Evolutionary conservation across 2,888 invertebrate genomes (phyloP).

Genomic region (Flexamia atlantica): DNA sequence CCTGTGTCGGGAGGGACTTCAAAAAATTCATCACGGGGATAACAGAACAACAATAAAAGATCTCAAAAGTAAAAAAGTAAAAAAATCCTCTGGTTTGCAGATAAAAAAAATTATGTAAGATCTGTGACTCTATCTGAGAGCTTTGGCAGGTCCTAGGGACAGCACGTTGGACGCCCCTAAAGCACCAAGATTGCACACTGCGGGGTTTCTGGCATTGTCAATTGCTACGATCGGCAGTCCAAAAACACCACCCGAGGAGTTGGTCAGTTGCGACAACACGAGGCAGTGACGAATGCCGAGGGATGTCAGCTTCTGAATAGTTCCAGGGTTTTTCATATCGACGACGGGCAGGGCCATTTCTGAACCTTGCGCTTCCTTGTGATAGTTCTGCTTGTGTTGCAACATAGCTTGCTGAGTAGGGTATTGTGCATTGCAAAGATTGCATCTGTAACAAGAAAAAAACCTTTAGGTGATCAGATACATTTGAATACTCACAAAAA

Average conservation of each 20-base stretch:
- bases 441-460: conserved; percentile 76
- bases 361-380: conserved; percentile 76
- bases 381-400: conserved; percentile 82
- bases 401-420: conserved; percentile 79
- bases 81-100: not conserved
- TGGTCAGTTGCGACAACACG: conserved; percentile 82
- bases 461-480: too few species aligned
- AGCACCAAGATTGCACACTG: conserved; percentile 79
- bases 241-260: conserved; percentile 78
- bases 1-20: not conserved
- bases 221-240: conserved; percentile 85
- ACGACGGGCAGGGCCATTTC: conserved; percentile 87
- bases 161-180: conserved; percentile 84
- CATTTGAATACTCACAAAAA: too few species aligned
- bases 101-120: not conserved
- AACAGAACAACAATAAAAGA: conserved; percentile 36
- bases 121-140: conserved; percentile 56
- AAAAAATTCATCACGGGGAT: not conserved
- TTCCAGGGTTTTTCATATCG: conserved; percentile 83
- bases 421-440: conserved; percentile 85
- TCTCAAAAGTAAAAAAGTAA: not conserved
- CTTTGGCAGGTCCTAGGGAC: conserved; percentile 84
- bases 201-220: conserved; percentile 80
- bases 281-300: conserved; percentile 87
- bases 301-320: conserved; percentile 80